Evolutionary conservation across 2,888 invertebrate species (phyloP).

Genomic region (Bembecia ichneumoniformis): DNA sequence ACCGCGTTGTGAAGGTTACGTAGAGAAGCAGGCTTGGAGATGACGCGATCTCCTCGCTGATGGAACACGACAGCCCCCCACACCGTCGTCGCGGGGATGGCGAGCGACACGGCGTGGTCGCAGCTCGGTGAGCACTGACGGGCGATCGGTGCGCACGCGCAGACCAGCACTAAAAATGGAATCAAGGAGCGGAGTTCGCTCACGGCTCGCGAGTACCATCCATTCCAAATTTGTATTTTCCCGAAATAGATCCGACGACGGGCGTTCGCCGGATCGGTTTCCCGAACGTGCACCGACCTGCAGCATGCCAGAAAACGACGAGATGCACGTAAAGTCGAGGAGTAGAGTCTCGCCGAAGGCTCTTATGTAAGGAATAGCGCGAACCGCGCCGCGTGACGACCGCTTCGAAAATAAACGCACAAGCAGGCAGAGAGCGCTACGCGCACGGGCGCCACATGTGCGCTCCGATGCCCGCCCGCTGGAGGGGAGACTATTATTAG

Average conservation of each 20-base stretch:
- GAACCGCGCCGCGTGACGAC: conserved; percentile 67
- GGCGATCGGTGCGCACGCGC: conserved; percentile 65
- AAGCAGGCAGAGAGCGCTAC: conserved; percentile 33
- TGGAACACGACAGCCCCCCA: conserved; percentile 24
- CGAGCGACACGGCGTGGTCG: conserved; percentile 63
- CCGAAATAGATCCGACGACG: conserved; percentile 77
- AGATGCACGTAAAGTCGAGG: conserved; percentile 33
- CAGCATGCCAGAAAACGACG: conserved; percentile 44
- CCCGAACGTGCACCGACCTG: conserved; percentile 65
- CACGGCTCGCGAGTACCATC: conserved; percentile 68
- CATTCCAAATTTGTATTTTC: conserved; percentile 88
- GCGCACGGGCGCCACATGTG: conserved; percentile 61
- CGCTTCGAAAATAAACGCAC: conserved; percentile 65
- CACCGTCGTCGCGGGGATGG: conserved; percentile 27
- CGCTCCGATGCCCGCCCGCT: conserved; percentile 54
- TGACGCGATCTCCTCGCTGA: conserved; percentile 38
- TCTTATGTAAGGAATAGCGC: conserved; percentile 59
- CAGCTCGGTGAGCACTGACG: conserved; percentile 63
- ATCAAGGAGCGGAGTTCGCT: conserved; percentile 67
- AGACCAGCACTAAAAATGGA: conserved; percentile 72
- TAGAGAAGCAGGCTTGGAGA: conserved; percentile 11
- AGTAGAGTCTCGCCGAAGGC: conserved; percentile 28
- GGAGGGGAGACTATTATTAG: conserved; percentile 72
- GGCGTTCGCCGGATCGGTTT: conserved; percentile 69
- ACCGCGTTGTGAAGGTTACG: not conserved